phyloP scores from a whole-genome alignment of 1,140 invertebrate species.

The Drosophila leontia region DNA sequence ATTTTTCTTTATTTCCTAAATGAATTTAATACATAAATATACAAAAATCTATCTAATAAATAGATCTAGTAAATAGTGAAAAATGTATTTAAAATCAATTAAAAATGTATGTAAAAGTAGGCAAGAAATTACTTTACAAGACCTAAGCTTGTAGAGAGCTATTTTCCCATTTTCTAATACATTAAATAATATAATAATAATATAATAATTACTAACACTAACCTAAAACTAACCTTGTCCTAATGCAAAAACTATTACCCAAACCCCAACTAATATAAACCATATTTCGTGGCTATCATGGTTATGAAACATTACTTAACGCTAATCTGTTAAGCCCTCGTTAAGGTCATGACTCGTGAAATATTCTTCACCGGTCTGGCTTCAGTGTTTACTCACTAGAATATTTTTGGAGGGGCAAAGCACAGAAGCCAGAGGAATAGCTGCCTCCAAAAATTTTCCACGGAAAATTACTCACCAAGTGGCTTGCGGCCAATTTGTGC shows the following conservation, averaged over 20 bases:
- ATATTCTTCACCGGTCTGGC: conserved; percentile 24
- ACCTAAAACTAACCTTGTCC: neutral
- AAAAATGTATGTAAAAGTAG: neutral
- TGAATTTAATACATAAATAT: no score
- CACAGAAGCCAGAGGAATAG: conserved; percentile 10
- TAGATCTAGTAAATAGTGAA: no score
- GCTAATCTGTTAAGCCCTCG: conserved; percentile 38
- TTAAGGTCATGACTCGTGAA: conserved; percentile 38
- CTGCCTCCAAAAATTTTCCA: conserved; percentile 32
- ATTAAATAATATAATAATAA: no score
- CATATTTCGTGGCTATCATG: conserved; percentile 33
- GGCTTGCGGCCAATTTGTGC: conserved; percentile 65
- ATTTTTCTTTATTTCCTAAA: no score
- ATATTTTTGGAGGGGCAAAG: conserved; percentile 6
- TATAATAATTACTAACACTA: neutral
- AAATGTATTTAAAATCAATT: neutral
- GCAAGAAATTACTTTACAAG: no score
- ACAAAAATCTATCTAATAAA: no score
- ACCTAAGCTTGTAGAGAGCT: no score
- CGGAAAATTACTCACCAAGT: conserved; percentile 65
- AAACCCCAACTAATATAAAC: neutral
- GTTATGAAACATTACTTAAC: conserved; percentile 35
- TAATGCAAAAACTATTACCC: conserved; percentile 12
- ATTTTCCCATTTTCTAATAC: no score
- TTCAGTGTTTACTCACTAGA: conserved; percentile 27